These are phyloP conservation scores for Polypedilum vanderplanki DNA, from an alignment of 1,140 invertebrate genomes.

Conservation along the genomic window DNA sequence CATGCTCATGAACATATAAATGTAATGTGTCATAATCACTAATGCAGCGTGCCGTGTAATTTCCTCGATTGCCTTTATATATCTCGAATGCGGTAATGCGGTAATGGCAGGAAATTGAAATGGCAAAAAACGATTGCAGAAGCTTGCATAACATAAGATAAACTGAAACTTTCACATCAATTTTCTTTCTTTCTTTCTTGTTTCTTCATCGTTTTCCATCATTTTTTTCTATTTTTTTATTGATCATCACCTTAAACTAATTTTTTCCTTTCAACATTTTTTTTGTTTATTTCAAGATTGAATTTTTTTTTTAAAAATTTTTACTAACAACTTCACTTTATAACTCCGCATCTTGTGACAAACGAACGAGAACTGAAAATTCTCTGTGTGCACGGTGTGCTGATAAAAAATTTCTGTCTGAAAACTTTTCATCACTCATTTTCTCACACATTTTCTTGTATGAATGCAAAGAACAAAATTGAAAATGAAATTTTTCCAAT, in stretches of 20 bases:
- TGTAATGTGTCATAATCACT: slow-evolving; percentile 13
- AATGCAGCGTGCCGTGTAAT: slow-evolving; percentile 10
- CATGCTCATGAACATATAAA: background rate
- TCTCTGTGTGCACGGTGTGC: background rate
- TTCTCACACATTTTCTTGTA: no score
- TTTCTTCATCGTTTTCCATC: background rate
- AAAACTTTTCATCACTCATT: background rate
- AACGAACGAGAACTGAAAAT: background rate
- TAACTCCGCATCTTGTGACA: background rate
- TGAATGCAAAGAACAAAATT: background rate
- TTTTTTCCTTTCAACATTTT: background rate
- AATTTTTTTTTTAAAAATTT: no score
- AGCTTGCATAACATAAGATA: background rate
- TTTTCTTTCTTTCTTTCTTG: background rate
- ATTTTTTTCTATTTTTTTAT: background rate
- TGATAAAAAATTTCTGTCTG: slow-evolving; percentile 4
- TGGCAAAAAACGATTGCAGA: background rate
- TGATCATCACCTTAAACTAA: background rate
- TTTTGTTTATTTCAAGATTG: background rate
- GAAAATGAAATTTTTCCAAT: background rate
- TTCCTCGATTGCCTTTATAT: slow-evolving; percentile 5
- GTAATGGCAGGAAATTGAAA: slow-evolving; percentile 16
- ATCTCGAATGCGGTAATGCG: background rate
- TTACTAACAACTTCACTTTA: no score
- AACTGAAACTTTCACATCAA: background rate